Evolutionary conservation across 2,113 vertebrate species (phyloP).

Genomic region (Genyomyrus donnyi): DNA sequence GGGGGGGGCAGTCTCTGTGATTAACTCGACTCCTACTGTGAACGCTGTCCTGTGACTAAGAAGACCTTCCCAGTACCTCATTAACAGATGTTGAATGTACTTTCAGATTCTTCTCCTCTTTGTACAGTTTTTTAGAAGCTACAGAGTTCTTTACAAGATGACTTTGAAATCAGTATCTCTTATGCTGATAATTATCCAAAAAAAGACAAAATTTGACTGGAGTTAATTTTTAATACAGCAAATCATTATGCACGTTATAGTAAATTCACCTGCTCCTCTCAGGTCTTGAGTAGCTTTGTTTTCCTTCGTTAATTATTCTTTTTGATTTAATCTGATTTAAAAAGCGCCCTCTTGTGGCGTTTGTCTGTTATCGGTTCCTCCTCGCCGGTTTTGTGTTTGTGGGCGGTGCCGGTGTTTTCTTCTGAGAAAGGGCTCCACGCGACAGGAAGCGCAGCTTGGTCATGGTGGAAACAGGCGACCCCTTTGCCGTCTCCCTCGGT

Average conservation of each 20-base stretch:
- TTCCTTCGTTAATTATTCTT: neutral
- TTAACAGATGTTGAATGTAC: slow-evolving; percentile 36
- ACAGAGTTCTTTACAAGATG: slow-evolving; percentile 26
- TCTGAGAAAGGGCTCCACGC: neutral
- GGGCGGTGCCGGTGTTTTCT: neutral
- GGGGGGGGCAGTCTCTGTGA: slow-evolving; percentile 12
- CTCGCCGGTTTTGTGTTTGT: neutral
- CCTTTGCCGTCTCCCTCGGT: neutral
- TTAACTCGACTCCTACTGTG: slow-evolving; percentile 18
- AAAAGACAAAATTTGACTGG: neutral
- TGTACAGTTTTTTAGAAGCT: slow-evolving; percentile 32
- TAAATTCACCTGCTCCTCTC: slow-evolving; percentile 10
- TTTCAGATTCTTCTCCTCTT: slow-evolving; percentile 17
- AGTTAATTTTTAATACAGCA: slow-evolving; percentile 21
- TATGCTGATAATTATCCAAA: slow-evolving; percentile 12
- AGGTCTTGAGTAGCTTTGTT: slow-evolving; percentile 7
- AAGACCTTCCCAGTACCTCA: slow-evolving; percentile 34
- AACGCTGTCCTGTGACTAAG: slow-evolving; percentile 26
- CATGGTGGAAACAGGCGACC: neutral
- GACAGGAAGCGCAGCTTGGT: neutral
- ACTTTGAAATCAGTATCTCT: neutral
- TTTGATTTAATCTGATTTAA: neutral
- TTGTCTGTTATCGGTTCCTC: neutral
- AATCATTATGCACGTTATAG: neutral
- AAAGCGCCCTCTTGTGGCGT: neutral